These are phyloP conservation scores for Maniola jurtina DNA, from an alignment of 1,140 invertebrate species.

Conservation along the genomic window DNA sequence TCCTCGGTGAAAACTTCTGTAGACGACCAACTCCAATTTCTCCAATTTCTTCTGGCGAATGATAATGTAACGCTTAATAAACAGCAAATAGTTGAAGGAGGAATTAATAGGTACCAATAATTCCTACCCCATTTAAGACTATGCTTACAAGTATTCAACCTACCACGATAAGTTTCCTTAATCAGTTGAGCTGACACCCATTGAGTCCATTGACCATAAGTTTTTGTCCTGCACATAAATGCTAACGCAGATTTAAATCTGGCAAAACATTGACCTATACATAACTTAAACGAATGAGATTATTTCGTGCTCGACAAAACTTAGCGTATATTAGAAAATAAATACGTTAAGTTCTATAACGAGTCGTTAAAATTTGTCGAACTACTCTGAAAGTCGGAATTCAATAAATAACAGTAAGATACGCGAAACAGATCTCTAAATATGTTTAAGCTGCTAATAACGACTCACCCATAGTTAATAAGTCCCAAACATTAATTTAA, in stretches of 20 bases:
- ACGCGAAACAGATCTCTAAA: not conserved
- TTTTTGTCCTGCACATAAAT: too few species aligned
- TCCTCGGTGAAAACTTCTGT: too few species aligned
- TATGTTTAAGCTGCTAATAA: slow-evolving; percentile 8
- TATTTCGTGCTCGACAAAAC: not conserved
- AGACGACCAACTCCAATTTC: too few species aligned
- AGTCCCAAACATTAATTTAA: slow-evolving; percentile 36
- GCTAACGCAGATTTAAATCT: not conserved
- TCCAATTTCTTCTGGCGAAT: too few species aligned
- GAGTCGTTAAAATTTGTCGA: not conserved
- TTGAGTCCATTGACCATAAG: too few species aligned
- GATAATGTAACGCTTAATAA: too few species aligned
- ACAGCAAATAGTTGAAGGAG: too few species aligned
- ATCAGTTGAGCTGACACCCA: too few species aligned
- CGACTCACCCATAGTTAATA: slow-evolving; percentile 18
- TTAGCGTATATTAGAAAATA: not conserved
- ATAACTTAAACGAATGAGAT: not conserved
- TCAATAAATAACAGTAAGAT: not conserved
- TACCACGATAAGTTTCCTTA: too few species aligned
- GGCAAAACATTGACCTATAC: not conserved
- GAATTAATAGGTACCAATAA: too few species aligned
- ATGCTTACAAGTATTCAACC: too few species aligned
- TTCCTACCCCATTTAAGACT: too few species aligned
- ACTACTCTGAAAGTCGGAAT: not conserved
- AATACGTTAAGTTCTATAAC: not conserved